Evolutionary conservation across 2,797 vertebrate genomes (phyloP), one percentile per base, ranked within the genome.

Genomic region (Lepilemur septentrionalis): DNA sequence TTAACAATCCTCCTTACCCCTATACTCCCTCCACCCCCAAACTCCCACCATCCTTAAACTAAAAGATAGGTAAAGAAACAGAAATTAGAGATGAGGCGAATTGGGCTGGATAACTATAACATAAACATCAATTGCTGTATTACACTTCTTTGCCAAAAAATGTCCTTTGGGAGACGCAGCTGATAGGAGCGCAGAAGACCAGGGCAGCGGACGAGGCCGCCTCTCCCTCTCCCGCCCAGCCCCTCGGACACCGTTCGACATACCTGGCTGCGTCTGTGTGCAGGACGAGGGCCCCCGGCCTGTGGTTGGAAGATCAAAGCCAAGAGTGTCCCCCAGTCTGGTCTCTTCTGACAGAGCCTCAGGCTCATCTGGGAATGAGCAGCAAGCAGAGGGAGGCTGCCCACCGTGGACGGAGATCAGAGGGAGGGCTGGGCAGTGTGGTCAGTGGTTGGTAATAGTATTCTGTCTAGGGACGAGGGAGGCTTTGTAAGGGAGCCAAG

Each of bases 301-400:
- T 73, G 61, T 41, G 82, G 72, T 52, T 81, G n/a, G 63, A 89
- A 89, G 91, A 94, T 92, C 93, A 94, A 95, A 95, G 84, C n/a
- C 25, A 73, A 55, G 43, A 69, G 55, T 48, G 70, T 72, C 20
- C 46, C 78, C 35, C 13, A 35, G 41, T 79, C 93, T 93, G 63
- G 46, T 50, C 84, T 88, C 59, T 84, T 90, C 43, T 65, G 90
- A 75, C 65, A n/a, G 75, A 80, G 48, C 38, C 89, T 94, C 52
- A 46, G 65, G 65, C 28, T 95, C 78, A 84, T 95, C 35, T 90
- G 81, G 78, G 57, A 95, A 93, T 61, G 57, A 70, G 90, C 84
- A 43, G 15, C 13, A n/a, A 59, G 63, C 32, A 2, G 1, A 79
- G 35, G n/a, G 91, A 96, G 79, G 52, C 92, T 72, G 28, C 91